Conservation (phyloP, 2,113 vertebrate genomes). For the Elaphurus davidianus region DNA sequence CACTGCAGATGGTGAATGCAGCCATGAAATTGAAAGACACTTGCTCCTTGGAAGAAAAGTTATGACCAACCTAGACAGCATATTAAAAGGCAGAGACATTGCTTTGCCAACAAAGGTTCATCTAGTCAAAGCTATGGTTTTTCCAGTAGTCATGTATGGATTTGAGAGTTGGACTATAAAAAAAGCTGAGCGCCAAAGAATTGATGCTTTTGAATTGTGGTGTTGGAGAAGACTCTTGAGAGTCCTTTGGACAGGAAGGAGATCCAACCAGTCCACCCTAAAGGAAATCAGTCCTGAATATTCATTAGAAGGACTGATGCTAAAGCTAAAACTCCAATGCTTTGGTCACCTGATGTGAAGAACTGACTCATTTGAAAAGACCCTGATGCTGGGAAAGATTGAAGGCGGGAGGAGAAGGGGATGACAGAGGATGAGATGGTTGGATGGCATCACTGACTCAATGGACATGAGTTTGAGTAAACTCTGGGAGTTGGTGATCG, state of each 20-base stretch:
- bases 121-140: neutral
- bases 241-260: neutral
- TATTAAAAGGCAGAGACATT: neutral
- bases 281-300: neutral
- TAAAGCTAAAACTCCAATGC: neutral
- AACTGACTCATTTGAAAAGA: neutral
- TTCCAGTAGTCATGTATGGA: neutral
- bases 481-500: neutral
- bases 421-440: neutral
- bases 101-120: neutral
- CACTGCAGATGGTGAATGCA: neutral
- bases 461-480: neutral
- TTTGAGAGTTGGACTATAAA: neutral
- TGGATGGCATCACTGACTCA: neutral
- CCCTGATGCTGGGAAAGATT: neutral
- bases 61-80: neutral
- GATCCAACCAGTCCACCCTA: neutral
- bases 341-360: neutral
- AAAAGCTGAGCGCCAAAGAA: neutral
- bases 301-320: neutral
- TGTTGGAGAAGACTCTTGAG: neutral
- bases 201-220: neutral
- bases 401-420: neutral
- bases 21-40: neutral
- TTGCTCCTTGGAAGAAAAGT: neutral